phyloP scores from a whole-genome alignment of 2,113 vertebrate species.

The Urocitellus parryii region DNA sequence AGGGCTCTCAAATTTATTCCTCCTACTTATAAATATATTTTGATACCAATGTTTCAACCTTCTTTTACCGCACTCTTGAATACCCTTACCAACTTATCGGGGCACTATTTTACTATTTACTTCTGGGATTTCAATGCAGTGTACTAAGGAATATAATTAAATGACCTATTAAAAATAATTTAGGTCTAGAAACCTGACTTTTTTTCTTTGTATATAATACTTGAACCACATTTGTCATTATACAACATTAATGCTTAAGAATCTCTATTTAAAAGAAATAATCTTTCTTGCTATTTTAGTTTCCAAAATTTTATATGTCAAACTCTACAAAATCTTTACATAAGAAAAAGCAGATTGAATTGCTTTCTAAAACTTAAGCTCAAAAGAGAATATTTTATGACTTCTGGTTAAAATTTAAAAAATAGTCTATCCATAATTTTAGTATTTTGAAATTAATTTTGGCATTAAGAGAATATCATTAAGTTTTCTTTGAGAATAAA shows the following conservation, averaged over 20 bases:
- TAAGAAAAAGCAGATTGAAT: background rate
- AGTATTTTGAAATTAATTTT: conserved; percentile 5
- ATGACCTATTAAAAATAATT: background rate
- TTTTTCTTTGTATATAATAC: background rate
- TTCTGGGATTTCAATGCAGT: background rate
- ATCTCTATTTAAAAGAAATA: background rate
- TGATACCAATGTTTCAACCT: background rate
- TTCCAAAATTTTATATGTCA: background rate
- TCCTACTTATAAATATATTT: background rate
- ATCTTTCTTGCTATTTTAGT: background rate
- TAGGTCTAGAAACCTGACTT: background rate
- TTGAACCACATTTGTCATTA: background rate
- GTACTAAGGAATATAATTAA: background rate
- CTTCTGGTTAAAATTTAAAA: background rate
- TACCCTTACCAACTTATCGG: background rate
- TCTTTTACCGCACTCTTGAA: background rate
- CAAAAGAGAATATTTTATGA: background rate
- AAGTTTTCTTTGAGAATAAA: background rate
- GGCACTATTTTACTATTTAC: background rate
- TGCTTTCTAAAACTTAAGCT: background rate
- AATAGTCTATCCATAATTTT: background rate
- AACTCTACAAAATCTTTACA: background rate
- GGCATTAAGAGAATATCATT: background rate
- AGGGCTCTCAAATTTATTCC: background rate
- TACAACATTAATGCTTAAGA: conserved; percentile 9